Evolutionary conservation across 2,113 vertebrate genomes (phyloP).

Genomic region (Furnarius figulus): DNA sequence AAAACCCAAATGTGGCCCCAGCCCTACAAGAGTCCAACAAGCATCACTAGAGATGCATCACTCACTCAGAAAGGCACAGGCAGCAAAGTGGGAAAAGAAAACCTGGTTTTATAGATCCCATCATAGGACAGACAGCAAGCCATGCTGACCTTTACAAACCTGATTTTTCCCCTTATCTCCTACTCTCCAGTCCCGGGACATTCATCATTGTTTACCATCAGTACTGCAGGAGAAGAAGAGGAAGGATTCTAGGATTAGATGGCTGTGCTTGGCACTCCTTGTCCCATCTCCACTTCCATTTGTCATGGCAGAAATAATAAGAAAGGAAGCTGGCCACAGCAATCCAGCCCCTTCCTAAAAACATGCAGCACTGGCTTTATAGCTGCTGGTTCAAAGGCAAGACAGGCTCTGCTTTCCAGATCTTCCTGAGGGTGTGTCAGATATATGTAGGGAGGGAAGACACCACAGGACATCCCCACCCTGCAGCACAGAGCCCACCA

Average conservation of each 20-base stretch:
- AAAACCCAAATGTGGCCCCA: neutral
- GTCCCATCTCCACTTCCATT: neutral
- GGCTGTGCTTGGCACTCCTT: fast-evolving
- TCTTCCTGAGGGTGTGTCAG: neutral
- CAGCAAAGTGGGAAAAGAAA: neutral
- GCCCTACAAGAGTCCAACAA: neutral
- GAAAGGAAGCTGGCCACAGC: neutral
- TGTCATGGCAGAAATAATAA: neutral
- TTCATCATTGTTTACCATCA: neutral
- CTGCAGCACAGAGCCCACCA: neutral
- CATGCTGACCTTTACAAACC: neutral
- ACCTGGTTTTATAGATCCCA: neutral
- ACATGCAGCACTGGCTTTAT: fast-evolving
- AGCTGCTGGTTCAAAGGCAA: neutral
- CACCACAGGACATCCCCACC: neutral
- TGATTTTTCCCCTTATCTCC: neutral
- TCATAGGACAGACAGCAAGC: neutral
- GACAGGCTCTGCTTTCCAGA: neutral
- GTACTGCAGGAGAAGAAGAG: neutral
- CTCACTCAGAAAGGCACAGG: neutral
- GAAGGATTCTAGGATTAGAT: neutral
- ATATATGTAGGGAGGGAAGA: fast-evolving
- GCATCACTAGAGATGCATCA: neutral
- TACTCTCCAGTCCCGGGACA: neutral
- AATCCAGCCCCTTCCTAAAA: neutral